These are phyloP conservation scores for Agelaius tricolor DNA, from an alignment of 2,113 vertebrate genomes.

Conservation along the genomic window DNA sequence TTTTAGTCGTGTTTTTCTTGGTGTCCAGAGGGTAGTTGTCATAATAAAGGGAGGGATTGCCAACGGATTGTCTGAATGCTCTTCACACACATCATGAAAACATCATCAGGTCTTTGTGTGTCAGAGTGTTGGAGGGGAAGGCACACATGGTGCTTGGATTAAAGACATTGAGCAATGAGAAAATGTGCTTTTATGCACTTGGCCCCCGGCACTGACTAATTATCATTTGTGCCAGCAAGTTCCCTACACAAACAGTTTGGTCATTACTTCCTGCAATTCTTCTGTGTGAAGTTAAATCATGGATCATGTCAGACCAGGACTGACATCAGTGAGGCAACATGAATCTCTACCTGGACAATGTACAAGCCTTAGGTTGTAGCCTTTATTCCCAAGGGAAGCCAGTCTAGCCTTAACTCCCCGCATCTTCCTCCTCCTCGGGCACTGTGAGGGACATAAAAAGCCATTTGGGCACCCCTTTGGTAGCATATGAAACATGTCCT, in stretches of 20 bases:
- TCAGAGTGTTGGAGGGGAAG: constrained; percentile 9
- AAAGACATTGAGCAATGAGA: constrained; percentile 19
- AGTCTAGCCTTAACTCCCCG: background rate
- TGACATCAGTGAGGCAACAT: background rate
- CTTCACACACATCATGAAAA: constrained; percentile 51
- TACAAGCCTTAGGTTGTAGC: background rate
- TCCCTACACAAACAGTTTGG: background rate
- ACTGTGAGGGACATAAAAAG: background rate
- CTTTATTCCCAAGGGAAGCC: background rate
- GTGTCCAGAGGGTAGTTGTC: constrained; percentile 3
- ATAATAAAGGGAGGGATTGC: constrained; percentile 25
- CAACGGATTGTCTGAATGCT: constrained; percentile 42
- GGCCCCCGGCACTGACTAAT: background rate
- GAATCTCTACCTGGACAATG: background rate
- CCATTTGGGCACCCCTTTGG: background rate
- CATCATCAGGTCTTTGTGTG: constrained; percentile 50
- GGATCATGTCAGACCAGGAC: background rate
- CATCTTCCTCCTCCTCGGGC: background rate
- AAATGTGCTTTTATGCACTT: constrained; percentile 32
- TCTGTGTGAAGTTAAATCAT: background rate
- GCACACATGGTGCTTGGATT: constrained; percentile 36
- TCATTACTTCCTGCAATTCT: constrained; percentile 39
- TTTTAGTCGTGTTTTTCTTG: background rate
- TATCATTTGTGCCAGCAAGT: constrained; percentile 14
- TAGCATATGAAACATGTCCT: background rate